Percentiles rank a stretch among this genome's conserved stretches.
phyloP scores from a whole-genome alignment of 2,888 invertebrate genomes.

The Drosophila paracracens region DNA sequence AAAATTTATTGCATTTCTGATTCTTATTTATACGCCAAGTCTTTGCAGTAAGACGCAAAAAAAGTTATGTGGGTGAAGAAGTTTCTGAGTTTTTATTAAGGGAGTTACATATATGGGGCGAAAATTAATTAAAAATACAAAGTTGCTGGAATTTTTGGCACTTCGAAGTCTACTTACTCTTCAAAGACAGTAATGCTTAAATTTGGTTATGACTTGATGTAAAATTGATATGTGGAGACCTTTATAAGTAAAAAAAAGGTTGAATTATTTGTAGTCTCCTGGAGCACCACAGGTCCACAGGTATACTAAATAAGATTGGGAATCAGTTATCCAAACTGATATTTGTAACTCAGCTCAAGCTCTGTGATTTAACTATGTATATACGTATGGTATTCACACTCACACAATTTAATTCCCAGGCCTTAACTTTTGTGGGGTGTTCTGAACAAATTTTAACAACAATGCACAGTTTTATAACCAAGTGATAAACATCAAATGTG shows the following conservation, averaged over 20 bases:
- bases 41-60: slow-evolving; percentile 24
- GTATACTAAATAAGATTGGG: background rate
- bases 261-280: background rate
- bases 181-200: background rate
- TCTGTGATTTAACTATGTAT: background rate
- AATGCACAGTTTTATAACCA: slow-evolving; percentile 53
- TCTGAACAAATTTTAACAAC: slow-evolving; percentile 54
- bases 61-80: slow-evolving; percentile 8
- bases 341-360: background rate
- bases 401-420: slow-evolving; percentile 46
- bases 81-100: slow-evolving; percentile 15
- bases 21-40: slow-evolving; percentile 79
- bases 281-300: rapidly evolving
- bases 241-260: background rate
- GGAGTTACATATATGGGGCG: slow-evolving; percentile 19
- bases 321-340: background rate
- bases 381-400: background rate
- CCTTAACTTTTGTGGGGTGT: slow-evolving; percentile 16
- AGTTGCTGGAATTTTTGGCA: background rate
- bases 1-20: slow-evolving; percentile 80
- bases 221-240: background rate
- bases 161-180: background rate
- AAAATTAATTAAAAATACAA: slow-evolving; percentile 75
- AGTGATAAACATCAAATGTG: slow-evolving; percentile 75
- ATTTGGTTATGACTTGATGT: background rate